phyloP scores from a whole-genome alignment of 2,888 invertebrate genomes.

The Patella caerulea region DNA sequence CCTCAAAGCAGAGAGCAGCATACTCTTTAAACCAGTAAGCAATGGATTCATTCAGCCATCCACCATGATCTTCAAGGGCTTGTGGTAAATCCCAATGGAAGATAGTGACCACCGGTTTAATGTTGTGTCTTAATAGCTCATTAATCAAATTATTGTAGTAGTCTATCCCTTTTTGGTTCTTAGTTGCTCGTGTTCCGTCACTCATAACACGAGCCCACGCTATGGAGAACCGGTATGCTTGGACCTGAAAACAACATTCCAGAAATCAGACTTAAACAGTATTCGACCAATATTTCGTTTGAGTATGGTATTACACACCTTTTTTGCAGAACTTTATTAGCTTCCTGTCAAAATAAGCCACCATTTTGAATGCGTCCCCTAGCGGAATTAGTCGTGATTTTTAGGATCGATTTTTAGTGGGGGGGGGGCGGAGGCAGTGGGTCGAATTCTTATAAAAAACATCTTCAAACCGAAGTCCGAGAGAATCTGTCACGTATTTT shows the following conservation, averaged over 20 bases:
- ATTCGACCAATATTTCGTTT: no score
- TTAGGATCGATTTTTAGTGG: no score
- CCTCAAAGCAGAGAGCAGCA: slow-evolving; percentile 66
- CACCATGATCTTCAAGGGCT: slow-evolving; percentile 70
- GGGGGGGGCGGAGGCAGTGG: no score
- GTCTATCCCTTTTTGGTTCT: slow-evolving; percentile 81
- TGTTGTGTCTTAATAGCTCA: slow-evolving; percentile 77
- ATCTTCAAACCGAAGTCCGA: no score
- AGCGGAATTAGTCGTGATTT: no score
- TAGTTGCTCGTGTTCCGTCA: slow-evolving; percentile 71
- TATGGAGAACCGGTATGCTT: slow-evolving; percentile 71
- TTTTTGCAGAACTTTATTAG: no score
- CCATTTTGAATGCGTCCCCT: no score
- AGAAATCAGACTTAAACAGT: no score
- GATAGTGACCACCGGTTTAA: slow-evolving; percentile 77
- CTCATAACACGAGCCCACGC: slow-evolving; percentile 85
- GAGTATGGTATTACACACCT: no score
- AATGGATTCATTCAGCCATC: slow-evolving; percentile 65
- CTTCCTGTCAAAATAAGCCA: no score
- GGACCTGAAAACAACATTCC: slow-evolving; percentile 41
- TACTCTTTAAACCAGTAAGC: slow-evolving; percentile 70
- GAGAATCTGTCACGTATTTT: no score
- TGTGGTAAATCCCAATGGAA: slow-evolving; percentile 73
- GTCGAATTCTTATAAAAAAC: no score
- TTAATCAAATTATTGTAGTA: slow-evolving; percentile 85